A percentile compares a stretch with the other conserved stretches of the same genome.
These are phyloP conservation scores for Sorex maritimensis DNA, from an alignment of 2,797 vertebrate genomes.

Conservation along the genomic window DNA sequence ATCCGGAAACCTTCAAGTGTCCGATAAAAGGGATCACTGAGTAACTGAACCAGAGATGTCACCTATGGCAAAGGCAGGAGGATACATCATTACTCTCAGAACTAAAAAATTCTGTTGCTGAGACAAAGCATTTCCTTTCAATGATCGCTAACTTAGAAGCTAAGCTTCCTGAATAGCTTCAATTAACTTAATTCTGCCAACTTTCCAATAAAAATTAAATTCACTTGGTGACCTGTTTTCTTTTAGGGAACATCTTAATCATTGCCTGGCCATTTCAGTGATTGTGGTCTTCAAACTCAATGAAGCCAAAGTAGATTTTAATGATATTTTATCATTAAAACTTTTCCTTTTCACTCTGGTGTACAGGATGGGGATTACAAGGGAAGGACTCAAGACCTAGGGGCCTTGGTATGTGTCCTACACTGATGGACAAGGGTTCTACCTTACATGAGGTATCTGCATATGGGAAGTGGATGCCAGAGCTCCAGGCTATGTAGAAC, in stretches of 20 bases:
- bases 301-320: conserved; percentile 8
- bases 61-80: conserved; percentile 91
- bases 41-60: conserved; percentile 96
- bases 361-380: background rate
- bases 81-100: conserved; percentile 67
- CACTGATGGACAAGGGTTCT: background rate
- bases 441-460: background rate
- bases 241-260: conserved; percentile 60
- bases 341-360: conserved; percentile 45
- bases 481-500: background rate
- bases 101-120: conserved; percentile 37
- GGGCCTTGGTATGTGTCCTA: background rate
- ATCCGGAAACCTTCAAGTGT: conserved; percentile 98
- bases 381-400: background rate
- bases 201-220: conserved; percentile 66
- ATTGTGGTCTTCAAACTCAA: conserved; percentile 45
- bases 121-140: conserved; percentile 60
- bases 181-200: conserved; percentile 61
- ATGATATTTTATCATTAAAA: conserved; percentile 20
- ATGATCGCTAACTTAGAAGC: conserved; percentile 3
- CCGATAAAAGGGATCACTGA: conserved; percentile 98
- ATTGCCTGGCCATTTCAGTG: background rate
- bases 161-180: conserved; percentile 49
- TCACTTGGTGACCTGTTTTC: conserved; percentile 56
- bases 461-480: too few relatives aligned